Percentiles rank a stretch among this genome's conserved stretches.
These are phyloP conservation scores for Cataglyphis hispanica DNA, from an alignment of 1,140 invertebrate species.

Conservation along the genomic window DNA sequence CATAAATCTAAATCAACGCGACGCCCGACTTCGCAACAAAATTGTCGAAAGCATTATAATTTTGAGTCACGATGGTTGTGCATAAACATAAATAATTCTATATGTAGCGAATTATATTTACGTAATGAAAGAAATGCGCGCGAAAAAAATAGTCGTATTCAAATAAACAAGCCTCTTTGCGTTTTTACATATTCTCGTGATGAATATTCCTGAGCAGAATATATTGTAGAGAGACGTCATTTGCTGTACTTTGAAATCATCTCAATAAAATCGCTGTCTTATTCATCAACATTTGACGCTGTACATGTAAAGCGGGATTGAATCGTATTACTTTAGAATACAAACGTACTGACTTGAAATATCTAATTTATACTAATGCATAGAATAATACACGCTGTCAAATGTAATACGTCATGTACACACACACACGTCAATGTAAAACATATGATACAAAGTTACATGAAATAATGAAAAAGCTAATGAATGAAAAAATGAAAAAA, in stretches of 20 bases:
- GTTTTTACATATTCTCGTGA: slow-evolving; percentile 14
- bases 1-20: slow-evolving; percentile 53
- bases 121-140: background rate
- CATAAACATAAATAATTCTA: slow-evolving; percentile 42
- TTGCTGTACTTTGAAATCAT: background rate
- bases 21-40: slow-evolving; percentile 17
- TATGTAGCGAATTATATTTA: background rate
- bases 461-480: background rate
- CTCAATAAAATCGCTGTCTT: slow-evolving; percentile 37
- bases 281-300: slow-evolving; percentile 36
- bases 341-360: slow-evolving; percentile 40
- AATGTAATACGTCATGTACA: background rate
- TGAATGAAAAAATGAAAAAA: too few relatives aligned
- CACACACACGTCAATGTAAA: background rate
- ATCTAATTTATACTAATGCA: slow-evolving; percentile 12
- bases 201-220: background rate
- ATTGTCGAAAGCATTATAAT: slow-evolving; percentile 10
- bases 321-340: slow-evolving; percentile 22
- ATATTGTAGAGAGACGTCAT: background rate
- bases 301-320: slow-evolving; percentile 12
- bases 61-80: slow-evolving; percentile 9
- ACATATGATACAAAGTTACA: background rate
- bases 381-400: background rate
- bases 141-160: background rate
- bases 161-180: background rate